Base-by-base conservation (phyloP, 2,888 invertebrate genomes). In the Formica aserva region DNA sequence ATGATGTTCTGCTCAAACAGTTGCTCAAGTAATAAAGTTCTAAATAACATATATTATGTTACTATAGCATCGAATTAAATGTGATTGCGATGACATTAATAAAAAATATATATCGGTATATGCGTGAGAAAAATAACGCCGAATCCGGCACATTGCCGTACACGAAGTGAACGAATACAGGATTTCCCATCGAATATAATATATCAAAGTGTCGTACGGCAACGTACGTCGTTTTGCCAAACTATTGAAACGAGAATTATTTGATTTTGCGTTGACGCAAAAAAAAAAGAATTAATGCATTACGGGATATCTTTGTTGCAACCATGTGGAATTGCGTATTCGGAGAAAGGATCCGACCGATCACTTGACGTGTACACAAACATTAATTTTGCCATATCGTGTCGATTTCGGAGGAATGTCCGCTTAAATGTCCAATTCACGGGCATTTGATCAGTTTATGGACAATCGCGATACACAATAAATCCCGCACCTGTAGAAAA, bases 21-120 rank as follows among this genome's bases (percentile, higher is more conserved):
- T 91, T 91, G 91, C 91, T 91, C 91, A 91, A 91, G 89, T 89
- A 89, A 88, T 52, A 67, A 77, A 77, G 22, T 38, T 85, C 88
- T 72, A 85, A 89, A 89, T 82, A 81, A 86, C 78, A 82, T 76
- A 57, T 77, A 83, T 82, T 83, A 71, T 18, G 35, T 85, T 88
- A 88, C 76, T 26, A 22, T 86, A 86, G 65, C 66, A 22, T 82
- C 71, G 26, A 88, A 87, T 88, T 81, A 85, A 88, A 84, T 82
- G 74, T 82, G 75, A 84, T 84, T 35, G 35, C 57, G 62, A 82
- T 80, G 35, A 66, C 26, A 22, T 82, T 65, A 22, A 18, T 57
- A 22, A 38, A 26, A 15, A 60, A 9, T 4, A 41, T 55, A 57
- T 72, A 45, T 62, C 15, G 15, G 35, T 15, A 65, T 48, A 22